Conservation (phyloP, 2,113 vertebrate species). For the Macrotis lagotis region DNA sequence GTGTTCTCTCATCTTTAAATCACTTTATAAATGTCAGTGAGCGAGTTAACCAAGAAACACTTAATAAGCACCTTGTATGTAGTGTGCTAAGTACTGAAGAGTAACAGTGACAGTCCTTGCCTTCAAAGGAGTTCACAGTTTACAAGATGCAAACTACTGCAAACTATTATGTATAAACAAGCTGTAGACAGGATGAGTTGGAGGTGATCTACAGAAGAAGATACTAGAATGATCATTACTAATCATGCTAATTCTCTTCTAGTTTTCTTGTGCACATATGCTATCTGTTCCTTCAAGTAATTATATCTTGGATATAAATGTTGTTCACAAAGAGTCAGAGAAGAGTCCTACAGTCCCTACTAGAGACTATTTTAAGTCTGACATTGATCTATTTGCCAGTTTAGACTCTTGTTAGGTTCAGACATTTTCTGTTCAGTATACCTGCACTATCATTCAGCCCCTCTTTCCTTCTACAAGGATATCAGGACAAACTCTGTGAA, state of each 20-base stretch:
- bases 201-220: background rate
- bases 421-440: background rate
- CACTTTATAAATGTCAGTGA: background rate
- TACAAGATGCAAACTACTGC: background rate
- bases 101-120: background rate
- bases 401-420: background rate
- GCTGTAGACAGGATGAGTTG: background rate
- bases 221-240: background rate
- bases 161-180: background rate
- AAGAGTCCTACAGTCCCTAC: background rate
- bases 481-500: background rate
- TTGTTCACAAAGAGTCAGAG: background rate
- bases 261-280: too few relatives aligned
- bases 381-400: background rate
- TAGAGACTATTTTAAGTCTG: background rate
- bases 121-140: background rate
- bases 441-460: background rate
- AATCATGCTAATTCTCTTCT: background rate
- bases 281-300: background rate
- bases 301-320: background rate
- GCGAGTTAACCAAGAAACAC: background rate
- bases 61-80: background rate
- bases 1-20: background rate
- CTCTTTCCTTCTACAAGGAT: background rate
- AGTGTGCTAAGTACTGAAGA: background rate